phyloP scores from a whole-genome alignment of 1,140 invertebrate genomes.

The Drosophila sproati region DNA sequence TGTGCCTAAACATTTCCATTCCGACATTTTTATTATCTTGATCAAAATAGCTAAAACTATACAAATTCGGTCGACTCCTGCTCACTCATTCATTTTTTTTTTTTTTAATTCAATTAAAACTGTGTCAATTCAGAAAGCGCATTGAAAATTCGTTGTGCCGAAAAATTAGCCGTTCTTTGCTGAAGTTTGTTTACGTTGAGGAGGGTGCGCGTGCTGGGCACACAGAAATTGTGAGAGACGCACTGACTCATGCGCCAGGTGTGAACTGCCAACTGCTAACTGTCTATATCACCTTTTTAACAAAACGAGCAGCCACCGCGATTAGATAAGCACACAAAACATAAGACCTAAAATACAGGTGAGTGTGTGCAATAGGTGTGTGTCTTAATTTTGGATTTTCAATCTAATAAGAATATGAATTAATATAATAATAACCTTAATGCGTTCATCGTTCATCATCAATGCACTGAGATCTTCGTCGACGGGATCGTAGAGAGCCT shows the following conservation, averaged over 20 bases:
- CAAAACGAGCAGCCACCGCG: constrained; percentile 6
- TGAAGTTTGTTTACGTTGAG: constrained; percentile 67
- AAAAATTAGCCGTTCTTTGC: not conserved
- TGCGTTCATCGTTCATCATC: constrained; percentile 87
- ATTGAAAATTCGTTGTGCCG: not conserved
- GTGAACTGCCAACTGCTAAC: constrained; percentile 50
- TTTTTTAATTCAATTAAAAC: constrained; percentile 5
- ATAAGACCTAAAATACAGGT: not conserved
- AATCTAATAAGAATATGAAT: constrained; percentile 3
- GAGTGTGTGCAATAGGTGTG: constrained; percentile 29
- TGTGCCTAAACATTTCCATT: constrained; percentile 23
- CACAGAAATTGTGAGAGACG: constrained; percentile 54
- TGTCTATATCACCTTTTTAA: constrained; percentile 50
- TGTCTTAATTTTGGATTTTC: constrained; percentile 28
- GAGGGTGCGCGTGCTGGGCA: constrained; percentile 55
- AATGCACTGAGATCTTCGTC: constrained; percentile 91
- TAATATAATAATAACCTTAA: constrained; percentile 85
- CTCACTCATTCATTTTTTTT: constrained; percentile 18
- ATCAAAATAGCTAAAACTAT: too few relatives aligned
- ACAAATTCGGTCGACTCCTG: too few relatives aligned
- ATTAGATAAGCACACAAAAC: constrained; percentile 63
- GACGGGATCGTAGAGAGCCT: constrained; percentile 91
- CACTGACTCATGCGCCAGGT: constrained; percentile 71
- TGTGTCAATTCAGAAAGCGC: not conserved
- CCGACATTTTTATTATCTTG: constrained; percentile 18